phyloP scores from a whole-genome alignment of 2,888 invertebrate species.

The Deladenus siricidicola region DNA sequence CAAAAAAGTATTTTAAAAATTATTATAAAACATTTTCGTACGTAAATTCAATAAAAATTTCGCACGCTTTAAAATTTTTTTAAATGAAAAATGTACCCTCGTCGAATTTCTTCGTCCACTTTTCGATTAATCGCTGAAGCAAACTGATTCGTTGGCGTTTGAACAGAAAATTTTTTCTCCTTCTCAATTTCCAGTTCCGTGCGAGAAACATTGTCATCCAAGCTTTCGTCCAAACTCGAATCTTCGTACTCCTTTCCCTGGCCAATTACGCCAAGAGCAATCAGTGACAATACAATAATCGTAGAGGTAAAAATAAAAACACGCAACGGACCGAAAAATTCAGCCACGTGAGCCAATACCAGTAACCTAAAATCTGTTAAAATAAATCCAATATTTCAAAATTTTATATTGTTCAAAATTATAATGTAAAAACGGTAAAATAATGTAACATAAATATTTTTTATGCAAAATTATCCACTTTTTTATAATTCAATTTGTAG shows the following conservation, averaged over 20 bases:
- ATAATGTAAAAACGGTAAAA: too few relatives aligned
- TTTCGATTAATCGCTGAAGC: background rate
- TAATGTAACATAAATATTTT: too few relatives aligned
- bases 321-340: constrained; percentile 44
- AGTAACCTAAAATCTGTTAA: constrained; percentile 45
- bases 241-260: constrained; percentile 16
- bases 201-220: background rate
- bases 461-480: too few relatives aligned
- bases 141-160: background rate
- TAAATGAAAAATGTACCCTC: background rate
- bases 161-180: too few relatives aligned
- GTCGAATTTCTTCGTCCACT: background rate
- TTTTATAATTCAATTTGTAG: too few relatives aligned
- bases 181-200: background rate
- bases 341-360: constrained; percentile 37
- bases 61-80: background rate
- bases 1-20: too few relatives aligned
- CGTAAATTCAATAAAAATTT: too few relatives aligned
- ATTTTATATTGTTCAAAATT: too few relatives aligned
- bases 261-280: constrained; percentile 42
- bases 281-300: constrained; percentile 33
- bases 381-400: too few relatives aligned
- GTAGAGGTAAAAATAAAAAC: constrained; percentile 42
- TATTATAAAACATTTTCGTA: too few relatives aligned
- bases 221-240: constrained; percentile 5